Percentiles rank a stretch among this genome's conserved stretches.
Conservation (phyloP, 2,888 invertebrate genomes). For the Pseudeuparius sepicola region DNA sequence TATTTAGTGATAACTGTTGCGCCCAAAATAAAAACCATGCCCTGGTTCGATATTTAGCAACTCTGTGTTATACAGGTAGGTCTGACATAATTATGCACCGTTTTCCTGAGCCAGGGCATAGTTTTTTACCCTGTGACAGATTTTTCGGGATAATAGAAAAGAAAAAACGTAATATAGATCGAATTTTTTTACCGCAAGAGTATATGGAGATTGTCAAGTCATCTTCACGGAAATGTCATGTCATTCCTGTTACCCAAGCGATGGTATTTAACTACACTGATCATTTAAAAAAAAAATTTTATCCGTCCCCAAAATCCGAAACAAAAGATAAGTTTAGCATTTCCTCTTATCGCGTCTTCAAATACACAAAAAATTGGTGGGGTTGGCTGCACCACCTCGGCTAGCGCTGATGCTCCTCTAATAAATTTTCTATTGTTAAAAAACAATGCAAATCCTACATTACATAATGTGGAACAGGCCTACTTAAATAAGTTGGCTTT, state of each 20-base stretch:
- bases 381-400: constrained; percentile 7
- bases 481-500: constrained; percentile 6
- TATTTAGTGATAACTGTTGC: constrained; percentile 11
- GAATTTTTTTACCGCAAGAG: too few species aligned
- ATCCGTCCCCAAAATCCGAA: constrained; percentile 1
- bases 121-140: constrained; percentile 7
- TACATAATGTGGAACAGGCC: constrained; percentile 2
- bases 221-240: constrained; percentile 5
- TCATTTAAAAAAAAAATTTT: too few species aligned
- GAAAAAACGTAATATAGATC: too few species aligned
- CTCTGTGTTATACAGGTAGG: constrained; percentile 9
- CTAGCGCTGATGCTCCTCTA: too few species aligned
- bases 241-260: constrained; percentile 5
- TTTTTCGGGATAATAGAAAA: constrained; percentile 9
- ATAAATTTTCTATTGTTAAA: too few species aligned
- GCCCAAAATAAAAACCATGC: constrained; percentile 10
- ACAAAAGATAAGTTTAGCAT: constrained; percentile 5
- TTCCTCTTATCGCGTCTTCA: constrained; percentile 3
- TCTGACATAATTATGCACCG: constrained; percentile 9
- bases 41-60: too few species aligned
- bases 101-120: constrained; percentile 5
- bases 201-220: too few species aligned
- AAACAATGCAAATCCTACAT: constrained; percentile 8
- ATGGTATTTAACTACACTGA: constrained; percentile 4
- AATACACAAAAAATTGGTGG: constrained; percentile 7